A percentile compares a stretch with the other conserved stretches of the same genome.
phyloP scores from a whole-genome alignment of 1,140 invertebrate genomes.

The Drosophila insularis region DNA sequence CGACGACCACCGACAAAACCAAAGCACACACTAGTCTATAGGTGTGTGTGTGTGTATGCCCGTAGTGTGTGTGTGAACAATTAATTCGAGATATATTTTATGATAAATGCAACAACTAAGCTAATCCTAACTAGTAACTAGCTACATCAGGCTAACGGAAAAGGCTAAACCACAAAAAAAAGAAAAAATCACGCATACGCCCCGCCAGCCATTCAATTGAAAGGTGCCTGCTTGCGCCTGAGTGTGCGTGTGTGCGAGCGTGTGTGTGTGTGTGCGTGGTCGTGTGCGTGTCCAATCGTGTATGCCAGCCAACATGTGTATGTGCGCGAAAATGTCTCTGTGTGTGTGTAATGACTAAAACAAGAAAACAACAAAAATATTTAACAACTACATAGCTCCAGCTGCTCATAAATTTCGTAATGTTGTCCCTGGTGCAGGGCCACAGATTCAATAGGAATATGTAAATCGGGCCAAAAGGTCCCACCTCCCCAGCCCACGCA shows the following conservation, averaged over 20 bases:
- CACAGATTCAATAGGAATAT: conserved; percentile 30
- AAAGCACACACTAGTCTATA: conserved; percentile 29
- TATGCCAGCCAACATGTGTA: conserved; percentile 13
- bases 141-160: conserved; percentile 22
- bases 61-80: conserved; percentile 49
- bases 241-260: background rate
- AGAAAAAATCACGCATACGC: conserved; percentile 72
- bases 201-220: conserved; percentile 43
- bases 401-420: conserved; percentile 60
- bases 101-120: conserved; percentile 40
- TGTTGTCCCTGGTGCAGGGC: conserved; percentile 54
- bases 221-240: background rate
- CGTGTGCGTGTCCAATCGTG: conserved; percentile 4
- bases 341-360: conserved; percentile 69
- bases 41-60: conserved; percentile 32
- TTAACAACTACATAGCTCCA: conserved; percentile 42
- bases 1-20: conserved; percentile 25
- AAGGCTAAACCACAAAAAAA: background rate
- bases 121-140: conserved; percentile 38
- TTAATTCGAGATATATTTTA: conserved; percentile 47
- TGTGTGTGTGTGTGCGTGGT: background rate
- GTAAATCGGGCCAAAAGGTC: conserved; percentile 14
- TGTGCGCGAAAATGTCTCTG: conserved; percentile 16
- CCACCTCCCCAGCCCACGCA: background rate
- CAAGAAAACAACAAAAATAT: conserved; percentile 75